A percentile compares a stretch with the other conserved stretches of the same genome.
These are phyloP conservation scores for Ataeniobius toweri DNA, from an alignment of 2,797 vertebrate genomes.

Conservation along the genomic window DNA sequence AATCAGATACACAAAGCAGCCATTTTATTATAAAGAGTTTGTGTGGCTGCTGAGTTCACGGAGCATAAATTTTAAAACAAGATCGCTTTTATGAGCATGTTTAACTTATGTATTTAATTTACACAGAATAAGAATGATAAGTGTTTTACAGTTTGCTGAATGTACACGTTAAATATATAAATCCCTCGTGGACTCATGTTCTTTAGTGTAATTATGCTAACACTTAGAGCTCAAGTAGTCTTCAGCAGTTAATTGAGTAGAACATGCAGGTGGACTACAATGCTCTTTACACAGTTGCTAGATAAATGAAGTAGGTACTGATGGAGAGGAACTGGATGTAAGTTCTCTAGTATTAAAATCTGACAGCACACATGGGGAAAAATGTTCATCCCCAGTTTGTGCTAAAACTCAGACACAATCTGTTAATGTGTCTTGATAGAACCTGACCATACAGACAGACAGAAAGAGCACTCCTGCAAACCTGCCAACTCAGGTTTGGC, in stretches of 20 bases:
- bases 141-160: not conserved
- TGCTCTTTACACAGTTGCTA: not conserved
- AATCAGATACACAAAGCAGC: too few relatives aligned
- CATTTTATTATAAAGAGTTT: too few relatives aligned
- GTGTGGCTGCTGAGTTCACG: not conserved
- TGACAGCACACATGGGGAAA: not conserved
- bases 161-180: too few relatives aligned
- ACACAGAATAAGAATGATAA: not conserved
- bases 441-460: not conserved
- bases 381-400: not conserved
- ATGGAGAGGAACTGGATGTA: conserved; percentile 15
- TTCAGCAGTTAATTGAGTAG: conserved; percentile 19
- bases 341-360: conserved; percentile 27
- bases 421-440: not conserved
- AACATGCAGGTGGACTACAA: not conserved
- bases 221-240: conserved; percentile 17
- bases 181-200: not conserved
- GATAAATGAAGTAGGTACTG: not conserved
- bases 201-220: conserved; percentile 11
- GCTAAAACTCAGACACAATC: conserved; percentile 4
- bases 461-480: not conserved
- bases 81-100: not conserved
- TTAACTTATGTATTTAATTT: not conserved
- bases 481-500: conserved; percentile 29
- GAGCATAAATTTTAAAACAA: not conserved